Evolutionary conservation across 2,113 vertebrate genomes (phyloP), one percentile per base, ranked within the genome.

Genomic region (Cebidichthys violaceus): DNA sequence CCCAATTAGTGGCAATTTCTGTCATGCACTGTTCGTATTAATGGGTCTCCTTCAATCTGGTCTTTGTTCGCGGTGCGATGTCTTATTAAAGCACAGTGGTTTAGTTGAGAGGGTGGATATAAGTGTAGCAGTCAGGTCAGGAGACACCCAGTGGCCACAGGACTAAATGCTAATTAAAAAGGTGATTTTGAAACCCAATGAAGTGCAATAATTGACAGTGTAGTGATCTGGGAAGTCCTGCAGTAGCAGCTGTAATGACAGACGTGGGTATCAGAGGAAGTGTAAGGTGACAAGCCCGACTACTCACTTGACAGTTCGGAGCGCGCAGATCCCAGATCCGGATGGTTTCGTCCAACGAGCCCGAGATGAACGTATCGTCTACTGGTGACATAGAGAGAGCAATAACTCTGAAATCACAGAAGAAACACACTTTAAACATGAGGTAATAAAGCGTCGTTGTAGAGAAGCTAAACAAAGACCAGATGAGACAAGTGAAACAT

Each of bases 381-480:
- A 99, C 97, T 57, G 99, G 99, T 90, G 99, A 99, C 98, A 99
- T 99, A 39, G 98, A 99, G 79, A 99, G 96, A 67, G 99, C 96
- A 78, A 98, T 98, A 59, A 99, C 99, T 90, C 99, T 99, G 54
- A 54, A 31, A 77, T n/a, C 47, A 79, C 5, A 59, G 1, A 70
- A 22, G 4, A 71, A 15, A 75, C n/a, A 74, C 59, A 22, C 39
- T 60, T 39, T 10, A 45, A 81, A 4, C 24, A 24, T 29, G 1
- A 15, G 6, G 18, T 24, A 17, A 35, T 7, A 31, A 18, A 27
- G 17, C 24, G 45, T 20, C 2, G n/a, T 14, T 65, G 24, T 8
- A 64, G 1, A 66, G 14, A 11, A 55, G 22, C 7, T 9, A 3
- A 52, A 35, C 27, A 24, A 29, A 60, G 29, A 37, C 4, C 24